Percentiles rank a stretch among this genome's conserved stretches.
Evolutionary conservation across 2,888 invertebrate species (phyloP).

Genomic region (Drosophila mimica): DNA sequence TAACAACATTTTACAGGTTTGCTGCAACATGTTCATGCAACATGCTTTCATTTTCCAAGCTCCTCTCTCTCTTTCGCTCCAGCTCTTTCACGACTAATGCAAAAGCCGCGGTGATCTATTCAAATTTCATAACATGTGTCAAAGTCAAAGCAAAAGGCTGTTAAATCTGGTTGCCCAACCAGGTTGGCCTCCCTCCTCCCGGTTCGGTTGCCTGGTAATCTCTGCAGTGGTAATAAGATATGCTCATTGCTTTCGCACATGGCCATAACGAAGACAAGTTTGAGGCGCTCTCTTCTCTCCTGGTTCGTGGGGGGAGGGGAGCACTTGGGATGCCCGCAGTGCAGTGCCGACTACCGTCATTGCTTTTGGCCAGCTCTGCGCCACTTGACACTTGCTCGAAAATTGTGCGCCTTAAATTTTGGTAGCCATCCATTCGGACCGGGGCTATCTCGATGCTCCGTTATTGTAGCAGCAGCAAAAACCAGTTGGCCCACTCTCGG

Average conservation of each 20-base stretch:
- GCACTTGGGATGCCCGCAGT: constrained; percentile 62
- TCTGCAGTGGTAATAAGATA: constrained; percentile 77
- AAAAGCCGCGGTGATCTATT: constrained; percentile 67
- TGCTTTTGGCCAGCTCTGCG: constrained; percentile 30
- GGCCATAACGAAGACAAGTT: constrained; percentile 54
- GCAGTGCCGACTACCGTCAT: constrained; percentile 44
- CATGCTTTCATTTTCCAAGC: background rate
- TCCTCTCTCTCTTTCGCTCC: background rate
- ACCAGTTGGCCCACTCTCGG: constrained; percentile 62
- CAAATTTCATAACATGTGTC: constrained; percentile 79
- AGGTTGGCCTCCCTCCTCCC: background rate
- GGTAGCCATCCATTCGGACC: constrained; percentile 53
- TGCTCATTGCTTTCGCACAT: constrained; percentile 62
- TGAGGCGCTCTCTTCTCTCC: constrained; percentile 34
- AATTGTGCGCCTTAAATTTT: constrained; percentile 59
- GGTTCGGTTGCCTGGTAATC: constrained; percentile 40
- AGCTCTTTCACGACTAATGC: constrained; percentile 16
- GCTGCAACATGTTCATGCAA: constrained; percentile 48
- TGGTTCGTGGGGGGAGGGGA: background rate
- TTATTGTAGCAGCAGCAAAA: constrained; percentile 60
- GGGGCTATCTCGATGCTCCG: constrained; percentile 50
- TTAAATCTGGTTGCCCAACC: constrained; percentile 50
- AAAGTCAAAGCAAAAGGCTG: constrained; percentile 72
- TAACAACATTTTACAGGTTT: constrained; percentile 62
- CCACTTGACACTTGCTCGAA: constrained; percentile 40